phyloP scores from a whole-genome alignment of 23 tunicate genomes.

The Clavelina lepadiformis region DNA sequence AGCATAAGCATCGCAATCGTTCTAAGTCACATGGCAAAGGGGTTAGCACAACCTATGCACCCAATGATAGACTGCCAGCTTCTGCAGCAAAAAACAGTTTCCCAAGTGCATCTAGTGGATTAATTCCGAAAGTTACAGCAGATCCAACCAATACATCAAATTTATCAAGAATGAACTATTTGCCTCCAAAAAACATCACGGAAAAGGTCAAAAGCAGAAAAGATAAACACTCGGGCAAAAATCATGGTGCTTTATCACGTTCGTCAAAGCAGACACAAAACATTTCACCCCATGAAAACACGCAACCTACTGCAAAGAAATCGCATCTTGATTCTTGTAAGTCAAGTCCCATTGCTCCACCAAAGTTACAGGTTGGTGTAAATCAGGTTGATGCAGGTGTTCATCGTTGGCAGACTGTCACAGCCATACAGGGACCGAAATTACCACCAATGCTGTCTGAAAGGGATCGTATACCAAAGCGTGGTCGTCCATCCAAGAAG shows the following conservation, averaged over 20 bases:
- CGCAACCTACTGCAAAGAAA: no score
- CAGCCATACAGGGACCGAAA: constrained; percentile 87
- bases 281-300: neutral
- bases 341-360: constrained; percentile 8
- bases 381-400: neutral
- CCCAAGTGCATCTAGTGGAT: constrained; percentile 20
- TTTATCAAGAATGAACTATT: no score
- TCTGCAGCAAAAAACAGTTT: neutral
- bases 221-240: no score
- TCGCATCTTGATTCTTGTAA: no score
- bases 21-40: constrained; percentile 11
- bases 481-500: constrained; percentile 92
- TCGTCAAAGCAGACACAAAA: no score
- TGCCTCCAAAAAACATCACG: constrained; percentile 17
- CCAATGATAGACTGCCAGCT: neutral
- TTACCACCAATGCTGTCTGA: constrained; percentile 88
- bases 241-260: no score
- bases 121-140: constrained; percentile 76
- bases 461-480: constrained; percentile 82
- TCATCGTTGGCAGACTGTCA: constrained; percentile 93
- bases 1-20: constrained; percentile 18
- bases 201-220: constrained; percentile 22
- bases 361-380: neutral
- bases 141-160: constrained; percentile 70
- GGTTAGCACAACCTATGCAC: neutral